These are phyloP conservation scores for Aleiodes leptofemur DNA, from an alignment of 2,888 invertebrate species.

Conservation along the genomic window DNA sequence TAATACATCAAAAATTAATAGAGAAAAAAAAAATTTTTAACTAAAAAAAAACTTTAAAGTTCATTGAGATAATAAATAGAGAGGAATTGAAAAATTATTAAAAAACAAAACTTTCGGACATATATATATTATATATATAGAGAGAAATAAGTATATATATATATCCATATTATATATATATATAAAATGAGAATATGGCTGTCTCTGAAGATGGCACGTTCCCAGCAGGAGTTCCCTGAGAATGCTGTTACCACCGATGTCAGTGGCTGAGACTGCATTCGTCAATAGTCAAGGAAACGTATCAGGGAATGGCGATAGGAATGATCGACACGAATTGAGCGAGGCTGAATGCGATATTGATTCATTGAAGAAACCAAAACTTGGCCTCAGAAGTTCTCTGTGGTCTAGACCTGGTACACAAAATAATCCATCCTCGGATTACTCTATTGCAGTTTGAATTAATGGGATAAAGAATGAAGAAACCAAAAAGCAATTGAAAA, in stretches of 20 bases:
- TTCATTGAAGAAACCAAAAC: conserved; percentile 83
- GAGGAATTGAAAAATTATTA: conserved; percentile 24
- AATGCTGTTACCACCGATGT: conserved; percentile 81
- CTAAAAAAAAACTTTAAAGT: conserved; percentile 2
- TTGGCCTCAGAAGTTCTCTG: conserved; percentile 82
- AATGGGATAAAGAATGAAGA: conserved; percentile 4
- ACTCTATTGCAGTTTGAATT: conserved; percentile 84
- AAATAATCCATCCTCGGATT: conserved; percentile 82
- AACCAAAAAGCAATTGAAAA: background rate
- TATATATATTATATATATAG: conserved; percentile 1
- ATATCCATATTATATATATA: conserved; percentile 5
- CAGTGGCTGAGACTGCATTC: conserved; percentile 79
- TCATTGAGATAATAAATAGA: conserved; percentile 12
- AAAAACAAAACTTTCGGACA: conserved; percentile 7
- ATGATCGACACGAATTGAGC: conserved; percentile 80
- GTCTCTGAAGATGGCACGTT: conserved; percentile 76
- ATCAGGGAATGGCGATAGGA: conserved; percentile 69
- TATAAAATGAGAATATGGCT: conserved; percentile 43
- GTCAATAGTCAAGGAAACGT: conserved; percentile 68
- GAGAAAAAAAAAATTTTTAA: conserved; percentile 3
- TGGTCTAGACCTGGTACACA: conserved; percentile 82
- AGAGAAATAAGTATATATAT: conserved; percentile 23
- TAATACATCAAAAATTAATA: conserved; percentile 66
- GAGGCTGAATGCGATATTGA: conserved; percentile 86
- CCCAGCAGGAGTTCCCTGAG: conserved; percentile 78